Evolutionary conservation across 2,888 invertebrate species (phyloP).

Genomic region (Taphrorychus bicolor): DNA sequence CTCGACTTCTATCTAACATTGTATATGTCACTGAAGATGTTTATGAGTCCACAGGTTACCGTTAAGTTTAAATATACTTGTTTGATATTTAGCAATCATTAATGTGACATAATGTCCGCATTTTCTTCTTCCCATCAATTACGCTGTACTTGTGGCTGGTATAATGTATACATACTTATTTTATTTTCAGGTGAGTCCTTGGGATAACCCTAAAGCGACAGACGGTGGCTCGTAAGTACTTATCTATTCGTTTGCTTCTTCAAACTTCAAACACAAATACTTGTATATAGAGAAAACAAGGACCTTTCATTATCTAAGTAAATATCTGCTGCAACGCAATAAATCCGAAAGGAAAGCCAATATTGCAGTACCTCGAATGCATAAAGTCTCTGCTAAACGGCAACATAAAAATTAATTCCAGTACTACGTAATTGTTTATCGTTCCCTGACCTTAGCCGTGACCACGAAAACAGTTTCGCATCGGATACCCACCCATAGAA

Average conservation of each 20-base stretch:
- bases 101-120: neutral
- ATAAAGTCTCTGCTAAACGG: neutral
- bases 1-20: neutral
- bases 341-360: too few relatives aligned
- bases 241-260: too few relatives aligned
- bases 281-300: too few relatives aligned
- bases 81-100: neutral
- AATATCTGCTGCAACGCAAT: too few relatives aligned
- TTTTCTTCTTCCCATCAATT: neutral
- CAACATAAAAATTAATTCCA: neutral
- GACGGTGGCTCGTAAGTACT: neutral
- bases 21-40: neutral
- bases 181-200: neutral
- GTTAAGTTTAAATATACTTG: conserved; percentile 1
- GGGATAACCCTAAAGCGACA: too few relatives aligned
- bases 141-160: neutral
- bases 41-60: neutral
- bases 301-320: too few relatives aligned
- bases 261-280: too few relatives aligned
- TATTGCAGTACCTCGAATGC: too few relatives aligned
- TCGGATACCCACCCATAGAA: conserved; percentile 20
- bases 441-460: conserved; percentile 31
- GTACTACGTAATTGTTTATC: conserved; percentile 27
- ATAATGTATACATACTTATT: neutral
- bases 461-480: conserved; percentile 25